Conservation (phyloP, 1,140 invertebrate species). For the Calycopis cecrops region DNA sequence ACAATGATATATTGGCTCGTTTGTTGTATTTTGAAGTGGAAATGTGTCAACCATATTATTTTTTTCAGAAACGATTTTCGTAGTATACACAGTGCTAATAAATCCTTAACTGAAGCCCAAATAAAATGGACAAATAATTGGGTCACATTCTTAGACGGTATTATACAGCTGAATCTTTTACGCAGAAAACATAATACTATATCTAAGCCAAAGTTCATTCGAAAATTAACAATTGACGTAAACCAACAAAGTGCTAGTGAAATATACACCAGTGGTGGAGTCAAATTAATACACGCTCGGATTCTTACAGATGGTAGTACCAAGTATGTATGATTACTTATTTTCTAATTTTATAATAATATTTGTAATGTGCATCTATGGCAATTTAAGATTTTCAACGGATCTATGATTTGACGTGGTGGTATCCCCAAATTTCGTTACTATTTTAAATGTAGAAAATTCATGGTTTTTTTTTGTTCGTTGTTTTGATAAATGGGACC, state of each 20-base stretch:
- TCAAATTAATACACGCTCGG: constrained; percentile 12
- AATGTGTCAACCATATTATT: no score
- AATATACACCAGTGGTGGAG: neutral
- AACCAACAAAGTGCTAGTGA: constrained; percentile 14
- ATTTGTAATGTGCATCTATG: neutral
- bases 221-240: constrained; percentile 30
- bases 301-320: no score
- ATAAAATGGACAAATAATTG: constrained; percentile 32
- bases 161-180: constrained; percentile 30
- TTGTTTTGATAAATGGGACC: no score
- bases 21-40: no score
- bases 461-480: no score
- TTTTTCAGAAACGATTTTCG: no score
- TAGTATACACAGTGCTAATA: constrained; percentile 24
- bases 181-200: constrained; percentile 22
- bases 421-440: neutral
- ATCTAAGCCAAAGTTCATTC: constrained; percentile 25
- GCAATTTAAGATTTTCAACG: no score
- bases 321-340: no score
- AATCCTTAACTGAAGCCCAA: constrained; percentile 25
- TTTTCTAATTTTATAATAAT: no score
- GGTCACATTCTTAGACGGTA: constrained; percentile 36
- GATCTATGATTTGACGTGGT: no score
- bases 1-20: no score
- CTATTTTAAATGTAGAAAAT: neutral